Percentiles rank a stretch among this genome's conserved stretches.
Conservation (phyloP, 53 echinoderm and acorn worm genomes). For the Temnopleurus reevesii region DNA sequence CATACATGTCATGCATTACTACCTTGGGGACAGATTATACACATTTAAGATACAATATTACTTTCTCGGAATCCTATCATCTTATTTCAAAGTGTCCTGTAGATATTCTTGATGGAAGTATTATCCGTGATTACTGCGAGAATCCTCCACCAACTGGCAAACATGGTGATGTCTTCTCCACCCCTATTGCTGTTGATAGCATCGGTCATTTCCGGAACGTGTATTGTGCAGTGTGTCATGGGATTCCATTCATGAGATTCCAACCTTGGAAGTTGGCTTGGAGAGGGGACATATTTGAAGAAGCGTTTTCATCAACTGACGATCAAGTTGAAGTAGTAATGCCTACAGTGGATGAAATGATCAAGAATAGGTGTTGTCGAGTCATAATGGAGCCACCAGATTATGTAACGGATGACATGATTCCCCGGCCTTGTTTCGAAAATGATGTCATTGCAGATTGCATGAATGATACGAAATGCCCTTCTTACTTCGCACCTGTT, state of each 20-base stretch:
- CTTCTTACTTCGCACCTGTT: conserved; percentile 18
- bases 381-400: neutral
- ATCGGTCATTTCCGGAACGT: conserved; percentile 54
- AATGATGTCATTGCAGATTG: too few species aligned
- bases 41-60: neutral
- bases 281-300: too few species aligned
- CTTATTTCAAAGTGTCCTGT: conserved; percentile 6
- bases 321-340: too few species aligned
- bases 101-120: neutral
- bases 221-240: conserved; percentile 55
- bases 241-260: neutral
- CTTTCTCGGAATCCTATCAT: neutral
- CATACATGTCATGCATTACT: neutral
- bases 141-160: neutral
- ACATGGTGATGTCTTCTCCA: neutral
- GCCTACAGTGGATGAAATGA: neutral
- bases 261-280: neutral
- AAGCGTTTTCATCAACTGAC: too few species aligned
- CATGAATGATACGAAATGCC: too few species aligned
- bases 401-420: neutral
- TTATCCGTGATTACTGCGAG: neutral
- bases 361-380: neutral
- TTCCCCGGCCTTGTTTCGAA: neutral
- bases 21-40: neutral
- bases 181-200: neutral